Evolutionary conservation across 2,888 invertebrate genomes (phyloP), one percentile per base, ranked within the genome.

Genomic region (Gastrophysa polygoni): DNA sequence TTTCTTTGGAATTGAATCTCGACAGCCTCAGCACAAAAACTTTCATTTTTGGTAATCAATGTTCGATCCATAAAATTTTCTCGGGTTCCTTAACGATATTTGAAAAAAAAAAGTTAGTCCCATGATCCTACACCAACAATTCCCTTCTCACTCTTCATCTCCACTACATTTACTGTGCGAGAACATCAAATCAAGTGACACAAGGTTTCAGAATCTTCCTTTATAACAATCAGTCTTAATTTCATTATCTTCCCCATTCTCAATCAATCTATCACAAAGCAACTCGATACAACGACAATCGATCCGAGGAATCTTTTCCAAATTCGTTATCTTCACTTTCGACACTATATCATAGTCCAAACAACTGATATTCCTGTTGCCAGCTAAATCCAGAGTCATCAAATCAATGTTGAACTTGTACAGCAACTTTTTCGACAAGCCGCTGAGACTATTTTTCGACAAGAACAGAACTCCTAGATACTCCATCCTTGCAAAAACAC

Each of bases 311-410:
- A 68, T 69, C 34, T 64, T 59, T 17, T 58, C 46, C 1, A 66
- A 10, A 7, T 58, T 61, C 1, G 69, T 61, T 38, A 61, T 8
- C 57, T 69, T 67, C 20, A 70, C 70, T 29, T 56, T 57, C 6
- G 48, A 61, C 0, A 66, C 67, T 14, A 72, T 57, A 7, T 66
- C 59, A 17, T 63, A 64, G 7, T 70, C 64, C 18, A 71, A 16
- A 58, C 72, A 72, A 18, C 58, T 63, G 24, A 73, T 16, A 50
- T 66, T 66, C 18, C 62, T 64, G 47, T 72, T 73, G 1, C 59
- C 54, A 2, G 67, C 44, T 8, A 72, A 43, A 58, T 72, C 67
- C 24, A 73, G 49, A 11, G 55, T 55, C 20, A 58, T 47, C 29
- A 72, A 43, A n/a, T 63, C 63, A 18, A 28, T 38, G 14, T 61